A percentile compares a stretch with the other conserved stretches of the same genome.
These are phyloP conservation scores for Acheta domesticus DNA, from an alignment of 2,888 invertebrate genomes.

Conservation along the genomic window DNA sequence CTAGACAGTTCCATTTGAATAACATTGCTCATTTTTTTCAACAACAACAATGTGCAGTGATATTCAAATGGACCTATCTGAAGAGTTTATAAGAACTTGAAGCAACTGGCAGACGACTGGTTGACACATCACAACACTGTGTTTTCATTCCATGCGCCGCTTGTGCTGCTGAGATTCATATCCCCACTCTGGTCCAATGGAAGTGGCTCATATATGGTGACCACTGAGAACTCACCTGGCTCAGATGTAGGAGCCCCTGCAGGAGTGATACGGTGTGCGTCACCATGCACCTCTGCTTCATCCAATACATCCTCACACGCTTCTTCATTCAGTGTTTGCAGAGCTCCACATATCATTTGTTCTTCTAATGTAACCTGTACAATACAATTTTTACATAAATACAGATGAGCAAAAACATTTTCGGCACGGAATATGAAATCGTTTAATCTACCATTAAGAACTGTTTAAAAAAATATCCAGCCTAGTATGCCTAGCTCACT, in stretches of 20 bases:
- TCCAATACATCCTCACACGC: slow-evolving; percentile 87
- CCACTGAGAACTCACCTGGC: slow-evolving; percentile 34
- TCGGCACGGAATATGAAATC: neutral
- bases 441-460: too few relatives aligned
- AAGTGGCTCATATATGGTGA: slow-evolving; percentile 22
- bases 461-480: too few relatives aligned
- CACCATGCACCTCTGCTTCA: slow-evolving; percentile 48
- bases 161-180: neutral
- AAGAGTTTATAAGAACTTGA: neutral
- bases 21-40: slow-evolving; percentile 25
- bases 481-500: too few relatives aligned
- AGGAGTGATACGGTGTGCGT: neutral
- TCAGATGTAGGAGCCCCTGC: slow-evolving; percentile 24
- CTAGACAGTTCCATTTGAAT: slow-evolving; percentile 25
- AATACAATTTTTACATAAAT: neutral
- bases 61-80: slow-evolving; percentile 25
- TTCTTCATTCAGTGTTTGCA: slow-evolving; percentile 89
- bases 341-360: slow-evolving; percentile 90
- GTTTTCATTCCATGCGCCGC: neutral
- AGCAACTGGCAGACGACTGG: neutral
- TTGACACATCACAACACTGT: neutral
- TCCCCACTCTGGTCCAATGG: neutral
- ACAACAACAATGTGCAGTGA: slow-evolving; percentile 24
- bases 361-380: slow-evolving; percentile 85
- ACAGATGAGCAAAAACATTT: slow-evolving; percentile 19